Conservation (phyloP, 1,140 invertebrate species). For the Drosophila insularis region DNA sequence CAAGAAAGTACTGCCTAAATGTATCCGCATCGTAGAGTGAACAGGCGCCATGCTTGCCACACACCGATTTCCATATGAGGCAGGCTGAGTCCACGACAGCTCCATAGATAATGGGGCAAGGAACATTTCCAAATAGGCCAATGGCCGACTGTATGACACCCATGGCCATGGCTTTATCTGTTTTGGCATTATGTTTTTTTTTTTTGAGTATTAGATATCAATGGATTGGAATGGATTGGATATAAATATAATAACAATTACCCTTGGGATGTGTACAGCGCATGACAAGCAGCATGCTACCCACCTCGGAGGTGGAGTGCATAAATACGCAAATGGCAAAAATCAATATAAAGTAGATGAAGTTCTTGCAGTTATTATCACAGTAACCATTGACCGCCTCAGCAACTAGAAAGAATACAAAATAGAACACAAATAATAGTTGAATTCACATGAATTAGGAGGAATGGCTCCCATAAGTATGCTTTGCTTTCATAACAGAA, state of each 20-base stretch:
- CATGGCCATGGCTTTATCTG: slow-evolving; percentile 96
- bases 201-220: no score
- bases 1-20: slow-evolving; percentile 93
- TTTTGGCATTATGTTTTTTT: not conserved
- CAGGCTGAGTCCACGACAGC: slow-evolving; percentile 95
- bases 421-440: no score
- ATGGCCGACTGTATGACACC: slow-evolving; percentile 96
- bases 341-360: slow-evolving; percentile 91
- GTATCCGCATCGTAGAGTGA: slow-evolving; percentile 92
- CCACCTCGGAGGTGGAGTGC: slow-evolving; percentile 95
- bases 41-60: slow-evolving; percentile 91
- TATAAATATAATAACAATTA: slow-evolving; percentile 32
- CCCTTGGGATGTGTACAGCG: slow-evolving; percentile 93
- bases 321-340: slow-evolving; percentile 95
- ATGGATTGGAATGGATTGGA: no score
- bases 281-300: slow-evolving; percentile 94
- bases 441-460: no score
- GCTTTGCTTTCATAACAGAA: no score
- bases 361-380: slow-evolving; percentile 89
- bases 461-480: no score
- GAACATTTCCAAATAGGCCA: slow-evolving; percentile 95
- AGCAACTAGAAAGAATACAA: slow-evolving; percentile 41
- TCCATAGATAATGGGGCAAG: slow-evolving; percentile 96
- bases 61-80: slow-evolving; percentile 92
- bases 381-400: slow-evolving; percentile 89